Percentiles rank a stretch among this genome's conserved stretches.
Conservation (phyloP, 2,888 invertebrate genomes). For the Sphaerophoria rueppellii region DNA sequence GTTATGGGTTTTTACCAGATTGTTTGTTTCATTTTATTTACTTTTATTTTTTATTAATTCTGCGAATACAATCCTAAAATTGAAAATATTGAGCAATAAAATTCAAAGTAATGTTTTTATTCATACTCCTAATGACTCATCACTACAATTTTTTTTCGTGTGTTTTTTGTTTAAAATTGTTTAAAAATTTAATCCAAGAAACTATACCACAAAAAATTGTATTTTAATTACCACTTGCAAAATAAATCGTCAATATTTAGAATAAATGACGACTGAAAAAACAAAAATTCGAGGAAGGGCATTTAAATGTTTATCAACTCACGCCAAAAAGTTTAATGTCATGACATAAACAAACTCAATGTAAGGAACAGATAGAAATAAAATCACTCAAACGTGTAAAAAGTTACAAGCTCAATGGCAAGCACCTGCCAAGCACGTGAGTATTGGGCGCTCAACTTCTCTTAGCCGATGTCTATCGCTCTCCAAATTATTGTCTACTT, state of each 20-base stretch:
- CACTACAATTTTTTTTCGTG: too few species aligned
- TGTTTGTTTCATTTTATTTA: too few species aligned
- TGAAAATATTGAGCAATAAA: neutral
- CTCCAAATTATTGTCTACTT: constrained; percentile 11
- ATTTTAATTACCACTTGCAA: too few species aligned
- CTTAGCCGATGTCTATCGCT: constrained; percentile 12
- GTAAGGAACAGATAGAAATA: neutral
- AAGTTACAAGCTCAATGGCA: constrained; percentile 45
- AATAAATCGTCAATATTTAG: too few species aligned
- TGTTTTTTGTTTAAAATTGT: too few species aligned
- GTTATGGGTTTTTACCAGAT: too few species aligned
- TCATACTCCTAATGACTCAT: too few species aligned
- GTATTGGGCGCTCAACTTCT: constrained; percentile 23
- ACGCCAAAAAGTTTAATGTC: constrained; percentile 1
- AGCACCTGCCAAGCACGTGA: constrained; percentile 57
- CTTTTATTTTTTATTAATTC: too few species aligned
- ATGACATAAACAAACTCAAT: constrained; percentile 6
- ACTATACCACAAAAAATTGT: too few species aligned
- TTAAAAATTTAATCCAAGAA: too few species aligned
- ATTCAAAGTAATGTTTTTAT: neutral
- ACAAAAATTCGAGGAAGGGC: neutral
- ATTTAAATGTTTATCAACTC: neutral
- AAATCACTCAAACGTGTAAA: constrained; percentile 17
- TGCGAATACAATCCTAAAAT: too few species aligned
- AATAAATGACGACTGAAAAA: neutral